Evolutionary conservation across 2,113 vertebrate genomes (phyloP), one percentile per base, ranked within the genome.

Genomic region (Chamaetylas fuelleborni): DNA sequence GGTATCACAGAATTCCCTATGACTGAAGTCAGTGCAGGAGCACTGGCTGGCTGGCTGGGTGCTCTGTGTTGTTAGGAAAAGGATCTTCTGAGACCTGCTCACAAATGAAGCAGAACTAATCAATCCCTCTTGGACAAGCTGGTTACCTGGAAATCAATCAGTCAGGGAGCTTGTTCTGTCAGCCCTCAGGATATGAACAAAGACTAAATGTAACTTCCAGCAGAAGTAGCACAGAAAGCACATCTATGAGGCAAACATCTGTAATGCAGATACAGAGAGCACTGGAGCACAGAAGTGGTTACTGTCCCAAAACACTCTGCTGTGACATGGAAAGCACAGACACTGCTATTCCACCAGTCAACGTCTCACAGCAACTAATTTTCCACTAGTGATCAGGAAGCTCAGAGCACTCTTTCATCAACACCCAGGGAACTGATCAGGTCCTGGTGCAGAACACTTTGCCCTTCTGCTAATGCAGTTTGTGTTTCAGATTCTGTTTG

Each of bases 401-500:
- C n/a, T 58, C 53, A 70, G 51, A 94, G 53, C 33, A 48, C 24
- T 74, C 58, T 56, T 76, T 47, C 50, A 80, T 54, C 58, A 69
- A 54, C n/a, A 69, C 15, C 62, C 62, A 79, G 81, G 43, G 86
- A 90, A 80, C 45, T 76, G 73, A 93, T 83, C 45, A 73, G 65
- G 48, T 74, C 53, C 40, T 47, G 56, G 61, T 73, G 43, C 9
- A 3, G 56, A 81, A 50, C 58, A 45, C 53, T 86, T 61, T 92
- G 72, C 65, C 91, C 78, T 92, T 70, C 47, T 77, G 81, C 43
- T 95, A 93, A 95, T 76, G 57, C 45, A 91, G 93, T 90, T 93
- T 93, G 73, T 95, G 84, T 71, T 96, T 93, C 64, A 91, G 89
- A 83, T 93, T 94, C 88, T 92, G 72, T 67, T 86, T 73, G 82